Conservation (phyloP, 53 echinoderm and acorn worm genomes). For the Paracentrotus lividus region DNA sequence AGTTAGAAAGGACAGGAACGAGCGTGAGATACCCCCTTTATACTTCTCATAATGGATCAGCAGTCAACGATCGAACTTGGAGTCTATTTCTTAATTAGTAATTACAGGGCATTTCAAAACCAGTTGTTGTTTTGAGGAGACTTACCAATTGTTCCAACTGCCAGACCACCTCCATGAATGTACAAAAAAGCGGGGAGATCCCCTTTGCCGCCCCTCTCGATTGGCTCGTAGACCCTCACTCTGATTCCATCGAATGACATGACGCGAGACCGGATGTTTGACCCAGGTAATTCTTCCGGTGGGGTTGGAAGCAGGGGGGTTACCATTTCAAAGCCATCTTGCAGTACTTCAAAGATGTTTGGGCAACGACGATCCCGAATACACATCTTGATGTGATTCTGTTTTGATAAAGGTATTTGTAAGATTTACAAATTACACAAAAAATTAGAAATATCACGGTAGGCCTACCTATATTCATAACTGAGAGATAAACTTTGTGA, state of each 20-base stretch:
- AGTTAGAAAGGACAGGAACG: too few species aligned
- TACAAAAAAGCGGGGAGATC: slow-evolving; percentile 39
- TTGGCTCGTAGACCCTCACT: slow-evolving; percentile 61
- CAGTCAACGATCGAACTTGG: too few species aligned
- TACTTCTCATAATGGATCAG: too few species aligned
- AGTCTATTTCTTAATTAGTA: too few species aligned
- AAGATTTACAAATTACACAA: too few species aligned
- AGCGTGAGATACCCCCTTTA: too few species aligned
- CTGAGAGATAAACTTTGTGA: too few species aligned
- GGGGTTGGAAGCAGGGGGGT: background rate
- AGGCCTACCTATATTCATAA: too few species aligned
- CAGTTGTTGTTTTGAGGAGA: background rate
- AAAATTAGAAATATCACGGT: too few species aligned
- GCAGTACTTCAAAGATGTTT: background rate
- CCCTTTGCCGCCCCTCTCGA: background rate
- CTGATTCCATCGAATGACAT: slow-evolving; percentile 47
- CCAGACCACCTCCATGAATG: slow-evolving; percentile 60
- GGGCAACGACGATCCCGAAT: slow-evolving; percentile 28
- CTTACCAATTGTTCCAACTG: slow-evolving; percentile 17
- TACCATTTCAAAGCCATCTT: background rate
- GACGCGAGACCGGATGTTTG: slow-evolving; percentile 58
- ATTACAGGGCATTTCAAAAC: too few species aligned
- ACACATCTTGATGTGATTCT: slow-evolving; percentile 50
- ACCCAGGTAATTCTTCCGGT: slow-evolving; percentile 51
- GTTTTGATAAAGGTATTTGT: background rate